Base-by-base conservation (phyloP, 2,888 invertebrate genomes). In the Drosophila longiperda region DNA sequence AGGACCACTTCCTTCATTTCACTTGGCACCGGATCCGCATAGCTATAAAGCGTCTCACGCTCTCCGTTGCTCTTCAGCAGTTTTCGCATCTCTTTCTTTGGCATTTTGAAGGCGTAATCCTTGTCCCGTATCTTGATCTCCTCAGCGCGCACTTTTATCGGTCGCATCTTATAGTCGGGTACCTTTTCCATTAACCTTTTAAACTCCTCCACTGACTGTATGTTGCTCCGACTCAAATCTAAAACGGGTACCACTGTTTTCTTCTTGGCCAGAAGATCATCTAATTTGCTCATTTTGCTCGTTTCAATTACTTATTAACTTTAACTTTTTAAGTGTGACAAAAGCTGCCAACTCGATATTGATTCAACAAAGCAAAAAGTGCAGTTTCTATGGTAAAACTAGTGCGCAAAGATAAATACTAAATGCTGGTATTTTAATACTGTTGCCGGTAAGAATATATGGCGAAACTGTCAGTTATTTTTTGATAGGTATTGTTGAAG, bases 161-260 rank as follows among this genome's bases (percentile, higher is more conserved):
- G 96, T 79, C 97, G 95, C 82, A 98, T 97, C 93, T 97, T 98
- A 91, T 96, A 97, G 92, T 98, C 98, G 0, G 98, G 97, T 15
- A 98, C 96, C 93, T 97, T 97, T 89, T 98, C 97, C 92, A 97
- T 94, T 55, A 97, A 94, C 68, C 96, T 95, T 86, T 96, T 95
- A 82, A 97, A 97, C 91, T 98, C 98, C 87, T 98, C 97, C 74
- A 96, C 95, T 12, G 96, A 95, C 83, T 95, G 96, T 58, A 96
- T 96, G 9, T 96, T 95, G 50, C 96, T 95, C 93, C 96, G 96
- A 64, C 97, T 97, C 78, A 98, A 94, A 93, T 98, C 98, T 57
- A 98, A 94, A 86, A 98, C 96, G 55, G 97, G 96, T 53, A 96
- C 96, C 63, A 96, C 95, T 92, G 97, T 97, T 93, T 97, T 97